Conservation (phyloP, 2,797 vertebrate genomes). For the Notolabrus celidotus region DNA sequence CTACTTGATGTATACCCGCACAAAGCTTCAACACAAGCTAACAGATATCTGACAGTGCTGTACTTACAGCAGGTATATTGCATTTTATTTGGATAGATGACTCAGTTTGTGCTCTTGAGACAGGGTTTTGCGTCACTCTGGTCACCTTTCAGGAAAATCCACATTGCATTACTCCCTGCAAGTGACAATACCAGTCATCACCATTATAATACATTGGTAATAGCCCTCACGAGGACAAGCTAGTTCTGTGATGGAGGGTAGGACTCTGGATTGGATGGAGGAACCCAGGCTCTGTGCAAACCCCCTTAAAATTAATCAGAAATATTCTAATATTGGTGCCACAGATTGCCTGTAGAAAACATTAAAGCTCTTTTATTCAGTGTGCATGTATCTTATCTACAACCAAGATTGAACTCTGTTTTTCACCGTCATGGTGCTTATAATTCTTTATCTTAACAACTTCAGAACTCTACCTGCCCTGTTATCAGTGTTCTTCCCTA, state of each 20-base stretch:
- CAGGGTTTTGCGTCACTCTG: conserved; percentile 80
- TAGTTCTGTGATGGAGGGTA: conserved; percentile 35
- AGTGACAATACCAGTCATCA: conserved; percentile 82
- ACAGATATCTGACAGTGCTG: conserved; percentile 17
- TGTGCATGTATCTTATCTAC: conserved; percentile 20
- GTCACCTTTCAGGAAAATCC: conserved; percentile 87
- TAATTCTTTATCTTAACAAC: background rate
- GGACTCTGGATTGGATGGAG: conserved; percentile 20
- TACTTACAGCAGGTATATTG: conserved; percentile 46
- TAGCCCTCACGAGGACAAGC: conserved; percentile 64
- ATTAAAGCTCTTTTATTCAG: background rate
- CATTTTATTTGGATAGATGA: conserved; percentile 77
- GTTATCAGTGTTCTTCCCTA: conserved; percentile 14
- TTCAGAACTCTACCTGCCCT: conserved; percentile 43
- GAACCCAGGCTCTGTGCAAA: conserved; percentile 13
- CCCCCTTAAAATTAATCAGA: conserved; percentile 1
- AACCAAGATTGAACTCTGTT: conserved; percentile 22
- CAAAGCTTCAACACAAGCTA: conserved; percentile 8
- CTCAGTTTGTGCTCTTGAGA: conserved; percentile 80
- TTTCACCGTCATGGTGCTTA: conserved; percentile 5
- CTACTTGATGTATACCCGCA: background rate
- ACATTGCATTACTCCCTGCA: conserved; percentile 81
- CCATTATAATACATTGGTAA: conserved; percentile 68
- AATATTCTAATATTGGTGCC: background rate
- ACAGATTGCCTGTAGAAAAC: background rate